Evolutionary conservation across 2,113 vertebrate species (phyloP).

Genomic region (Hystrix cristata): DNA sequence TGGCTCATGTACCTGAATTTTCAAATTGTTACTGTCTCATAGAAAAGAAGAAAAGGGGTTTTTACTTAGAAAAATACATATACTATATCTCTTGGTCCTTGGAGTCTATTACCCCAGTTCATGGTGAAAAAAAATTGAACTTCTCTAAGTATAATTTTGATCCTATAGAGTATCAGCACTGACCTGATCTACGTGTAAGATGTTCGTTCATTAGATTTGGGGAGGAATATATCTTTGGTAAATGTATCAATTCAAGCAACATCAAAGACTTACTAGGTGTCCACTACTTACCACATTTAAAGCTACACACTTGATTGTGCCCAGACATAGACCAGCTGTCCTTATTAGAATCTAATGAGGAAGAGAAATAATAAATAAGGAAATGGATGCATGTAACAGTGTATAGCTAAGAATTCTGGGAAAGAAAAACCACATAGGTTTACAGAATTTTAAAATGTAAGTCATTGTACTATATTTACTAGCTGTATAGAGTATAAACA

Average conservation of each 20-base stretch:
- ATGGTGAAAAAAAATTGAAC: neutral
- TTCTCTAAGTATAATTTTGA: neutral
- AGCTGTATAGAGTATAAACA: neutral
- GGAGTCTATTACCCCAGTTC: neutral
- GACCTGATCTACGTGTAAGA: neutral
- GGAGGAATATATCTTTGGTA: neutral
- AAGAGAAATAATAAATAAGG: neutral
- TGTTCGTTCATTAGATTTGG: neutral
- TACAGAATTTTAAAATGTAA: neutral
- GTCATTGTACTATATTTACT: neutral
- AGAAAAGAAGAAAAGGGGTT: neutral
- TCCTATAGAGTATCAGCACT: neutral
- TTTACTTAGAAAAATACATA: neutral
- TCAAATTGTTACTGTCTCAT: neutral
- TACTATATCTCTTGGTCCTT: neutral
- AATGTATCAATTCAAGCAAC: neutral
- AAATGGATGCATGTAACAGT: neutral
- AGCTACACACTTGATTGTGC: neutral
- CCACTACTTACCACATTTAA: neutral
- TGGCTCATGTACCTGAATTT: neutral
- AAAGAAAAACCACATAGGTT: neutral
- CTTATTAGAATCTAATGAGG: constrained; percentile 8
- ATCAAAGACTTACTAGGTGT: constrained; percentile 20
- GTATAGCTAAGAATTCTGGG: neutral
- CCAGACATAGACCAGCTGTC: neutral